A percentile compares a stretch with the other conserved stretches of the same genome.
Evolutionary conservation across 2,888 invertebrate species (phyloP).

Genomic region (Anaspis maculata): DNA sequence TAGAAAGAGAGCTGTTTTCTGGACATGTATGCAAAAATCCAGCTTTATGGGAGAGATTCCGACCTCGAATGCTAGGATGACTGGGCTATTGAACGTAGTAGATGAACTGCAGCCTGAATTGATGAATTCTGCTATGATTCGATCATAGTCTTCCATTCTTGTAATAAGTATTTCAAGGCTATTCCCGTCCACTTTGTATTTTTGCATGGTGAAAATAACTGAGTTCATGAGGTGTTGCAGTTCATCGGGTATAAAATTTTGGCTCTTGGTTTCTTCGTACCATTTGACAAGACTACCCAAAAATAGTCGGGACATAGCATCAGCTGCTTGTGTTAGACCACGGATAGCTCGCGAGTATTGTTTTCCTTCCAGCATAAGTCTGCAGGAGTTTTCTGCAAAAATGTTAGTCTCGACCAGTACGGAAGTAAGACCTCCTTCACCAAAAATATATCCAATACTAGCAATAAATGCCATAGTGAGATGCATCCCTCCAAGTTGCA

Average conservation of each 20-base stretch:
- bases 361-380: conserved; percentile 11
- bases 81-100: background rate
- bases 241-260: too few relatives aligned
- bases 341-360: conserved; percentile 11
- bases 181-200: background rate
- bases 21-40: too few relatives aligned
- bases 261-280: too few relatives aligned
- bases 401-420: background rate
- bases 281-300: background rate
- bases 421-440: background rate
- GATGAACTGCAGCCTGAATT: background rate
- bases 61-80: too few relatives aligned
- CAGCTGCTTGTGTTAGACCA: conserved; percentile 9
- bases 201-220: background rate
- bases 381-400: conserved; percentile 5
- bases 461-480: background rate
- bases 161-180: background rate
- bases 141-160: too few relatives aligned
- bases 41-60: too few relatives aligned
- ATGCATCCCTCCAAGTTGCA: background rate
- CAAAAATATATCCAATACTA: background rate
- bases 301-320: conserved; percentile 9
- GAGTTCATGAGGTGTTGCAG: background rate
- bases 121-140: too few relatives aligned
- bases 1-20: too few relatives aligned